A percentile compares a stretch with the other conserved stretches of the same genome.
Evolutionary conservation across 2,888 invertebrate genomes (phyloP).

Genomic region (Cephus spinipes): DNA sequence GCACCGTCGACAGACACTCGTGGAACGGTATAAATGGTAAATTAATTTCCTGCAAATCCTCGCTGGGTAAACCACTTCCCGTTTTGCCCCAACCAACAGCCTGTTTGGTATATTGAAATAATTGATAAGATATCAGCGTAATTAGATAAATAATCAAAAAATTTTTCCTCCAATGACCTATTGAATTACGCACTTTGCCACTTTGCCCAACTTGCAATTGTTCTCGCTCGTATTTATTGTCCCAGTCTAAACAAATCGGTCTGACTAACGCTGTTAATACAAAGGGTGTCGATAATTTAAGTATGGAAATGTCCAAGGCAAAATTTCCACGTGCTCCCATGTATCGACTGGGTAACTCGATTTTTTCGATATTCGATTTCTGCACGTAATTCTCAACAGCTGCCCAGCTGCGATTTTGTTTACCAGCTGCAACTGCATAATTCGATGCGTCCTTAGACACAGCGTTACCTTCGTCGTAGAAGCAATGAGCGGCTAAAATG

Average conservation of each 20-base stretch:
- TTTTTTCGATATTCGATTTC: constrained; percentile 31
- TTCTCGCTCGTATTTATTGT: constrained; percentile 32
- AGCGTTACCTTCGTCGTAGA: constrained; percentile 41
- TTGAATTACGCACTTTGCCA: constrained; percentile 33
- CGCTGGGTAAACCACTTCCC: constrained; percentile 34
- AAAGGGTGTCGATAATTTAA: constrained; percentile 35
- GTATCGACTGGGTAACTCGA: constrained; percentile 36
- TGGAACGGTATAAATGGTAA: constrained; percentile 43
- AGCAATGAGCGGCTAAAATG: constrained; percentile 45
- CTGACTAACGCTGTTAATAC: constrained; percentile 36
- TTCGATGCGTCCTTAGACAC: constrained; percentile 23
- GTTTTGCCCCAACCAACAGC: constrained; percentile 48
- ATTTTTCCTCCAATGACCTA: background rate
- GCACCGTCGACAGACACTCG: constrained; percentile 39
- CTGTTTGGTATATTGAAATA: constrained; percentile 20
- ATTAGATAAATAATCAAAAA: background rate
- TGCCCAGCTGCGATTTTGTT: constrained; percentile 45
- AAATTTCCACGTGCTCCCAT: constrained; percentile 40
- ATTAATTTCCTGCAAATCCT: constrained; percentile 37
- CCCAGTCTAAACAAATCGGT: constrained; percentile 45
- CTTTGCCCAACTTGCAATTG: constrained; percentile 31
- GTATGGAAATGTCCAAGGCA: constrained; percentile 42
- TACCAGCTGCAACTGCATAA: constrained; percentile 44
- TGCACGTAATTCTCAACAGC: constrained; percentile 36
- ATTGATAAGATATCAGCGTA: background rate